These are phyloP conservation scores for Myathropa florea DNA, from an alignment of 2,888 invertebrate genomes.

Conservation along the genomic window DNA sequence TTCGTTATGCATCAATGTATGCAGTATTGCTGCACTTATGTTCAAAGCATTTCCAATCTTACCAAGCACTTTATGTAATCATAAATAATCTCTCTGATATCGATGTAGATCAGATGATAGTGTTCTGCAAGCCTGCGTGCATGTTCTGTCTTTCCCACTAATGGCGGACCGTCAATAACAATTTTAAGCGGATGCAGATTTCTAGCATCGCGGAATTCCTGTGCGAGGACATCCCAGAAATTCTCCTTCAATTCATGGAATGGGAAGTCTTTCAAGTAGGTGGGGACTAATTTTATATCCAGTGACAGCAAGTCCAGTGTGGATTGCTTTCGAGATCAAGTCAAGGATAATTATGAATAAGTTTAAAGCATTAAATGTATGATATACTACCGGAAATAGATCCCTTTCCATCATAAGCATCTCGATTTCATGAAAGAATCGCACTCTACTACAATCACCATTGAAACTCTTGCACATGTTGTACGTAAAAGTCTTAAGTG, in stretches of 20 bases:
- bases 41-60: too few species aligned
- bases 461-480: slow-evolving; percentile 77
- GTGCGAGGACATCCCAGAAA: slow-evolving; percentile 80
- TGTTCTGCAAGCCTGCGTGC: slow-evolving; percentile 5
- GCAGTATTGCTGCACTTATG: too few species aligned
- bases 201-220: slow-evolving; percentile 82
- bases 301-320: slow-evolving; percentile 83
- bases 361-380: not conserved
- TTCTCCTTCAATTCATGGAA: slow-evolving; percentile 78
- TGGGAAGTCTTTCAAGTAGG: slow-evolving; percentile 82
- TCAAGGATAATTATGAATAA: not conserved
- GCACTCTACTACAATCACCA: slow-evolving; percentile 76
- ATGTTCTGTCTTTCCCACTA: slow-evolving; percentile 84
- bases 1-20: too few species aligned
- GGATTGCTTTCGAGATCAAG: slow-evolving; percentile 81
- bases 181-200: slow-evolving; percentile 83
- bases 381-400: slow-evolving; percentile 78
- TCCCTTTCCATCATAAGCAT: slow-evolving; percentile 83
- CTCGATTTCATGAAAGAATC: slow-evolving; percentile 83
- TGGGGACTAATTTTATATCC: slow-evolving; percentile 84
- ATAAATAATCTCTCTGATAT: slow-evolving; percentile 15
- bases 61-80: slow-evolving; percentile 48
- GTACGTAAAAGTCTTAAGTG: slow-evolving; percentile 83
- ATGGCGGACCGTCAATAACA: slow-evolving; percentile 85
- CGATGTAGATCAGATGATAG: slow-evolving; percentile 37